Percentiles rank a stretch among this genome's conserved stretches.
Evolutionary conservation across 53 echinoderm and acorn worm genomes (phyloP).

Genomic region (Luidia sarsii): DNA sequence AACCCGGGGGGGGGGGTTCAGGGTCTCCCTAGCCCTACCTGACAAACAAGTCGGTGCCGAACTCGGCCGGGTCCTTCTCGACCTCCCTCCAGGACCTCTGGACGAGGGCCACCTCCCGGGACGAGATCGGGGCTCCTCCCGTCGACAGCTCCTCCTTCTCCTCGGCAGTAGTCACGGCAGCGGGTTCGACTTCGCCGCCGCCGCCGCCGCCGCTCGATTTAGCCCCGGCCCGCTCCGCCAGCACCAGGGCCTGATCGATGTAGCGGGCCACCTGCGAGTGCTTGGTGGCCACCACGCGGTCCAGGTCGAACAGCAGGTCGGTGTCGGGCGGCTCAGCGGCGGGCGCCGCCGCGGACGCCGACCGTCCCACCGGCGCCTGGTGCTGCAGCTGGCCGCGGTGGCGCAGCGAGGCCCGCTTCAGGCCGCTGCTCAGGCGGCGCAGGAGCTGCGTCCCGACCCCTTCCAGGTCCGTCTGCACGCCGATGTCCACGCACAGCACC

Average conservation of each 20-base stretch:
- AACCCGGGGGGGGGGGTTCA: not conserved
- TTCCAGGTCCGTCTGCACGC: constrained; percentile 9
- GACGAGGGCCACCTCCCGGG: constrained; percentile 13
- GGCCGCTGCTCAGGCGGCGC: constrained; percentile 25
- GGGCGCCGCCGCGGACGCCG: not conserved
- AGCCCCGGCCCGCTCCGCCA: not conserved
- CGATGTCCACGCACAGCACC: constrained; percentile 2
- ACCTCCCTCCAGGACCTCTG: constrained; percentile 28
- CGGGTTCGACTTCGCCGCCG: too few species aligned
- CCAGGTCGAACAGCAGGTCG: constrained; percentile 8
- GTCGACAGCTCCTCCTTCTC: too few species aligned
- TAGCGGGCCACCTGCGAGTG: constrained; percentile 18
- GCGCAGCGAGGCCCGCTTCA: constrained; percentile 10
- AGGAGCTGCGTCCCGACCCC: not conserved
- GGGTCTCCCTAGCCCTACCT: constrained; percentile 35
- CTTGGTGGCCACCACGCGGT: constrained; percentile 8
- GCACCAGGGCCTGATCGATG: constrained; percentile 14
- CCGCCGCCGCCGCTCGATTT: not conserved
- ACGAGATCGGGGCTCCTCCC: constrained; percentile 17
- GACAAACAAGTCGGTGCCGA: constrained; percentile 40
- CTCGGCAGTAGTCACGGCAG: not conserved
- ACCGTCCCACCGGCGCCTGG: too few species aligned
- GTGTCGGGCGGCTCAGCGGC: constrained; percentile 1
- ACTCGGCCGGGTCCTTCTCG: constrained; percentile 22
- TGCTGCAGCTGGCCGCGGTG: too few species aligned